Conservation (phyloP, 64 coral and sea anemone species). For the Catalaphyllia jardinei region DNA sequence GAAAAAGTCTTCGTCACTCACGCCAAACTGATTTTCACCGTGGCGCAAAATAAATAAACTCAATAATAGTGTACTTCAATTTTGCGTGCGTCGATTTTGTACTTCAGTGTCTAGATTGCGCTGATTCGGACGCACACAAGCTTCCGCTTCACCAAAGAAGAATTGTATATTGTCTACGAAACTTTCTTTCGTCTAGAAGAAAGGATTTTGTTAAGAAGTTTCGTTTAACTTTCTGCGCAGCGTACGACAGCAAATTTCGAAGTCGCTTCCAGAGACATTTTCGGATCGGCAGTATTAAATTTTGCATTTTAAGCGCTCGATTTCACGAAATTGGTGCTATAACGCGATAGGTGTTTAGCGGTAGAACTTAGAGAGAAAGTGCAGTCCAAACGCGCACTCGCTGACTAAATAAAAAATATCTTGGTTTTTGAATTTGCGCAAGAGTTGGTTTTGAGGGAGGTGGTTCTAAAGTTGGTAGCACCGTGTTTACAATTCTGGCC, state of each 20-base stretch:
- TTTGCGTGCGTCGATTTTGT: slow-evolving; percentile 22
- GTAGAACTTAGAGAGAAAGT: not conserved
- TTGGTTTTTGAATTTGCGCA: slow-evolving; percentile 2
- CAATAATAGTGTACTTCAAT: not conserved
- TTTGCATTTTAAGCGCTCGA: not conserved
- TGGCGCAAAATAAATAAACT: slow-evolving; percentile 16
- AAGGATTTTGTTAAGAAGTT: not conserved
- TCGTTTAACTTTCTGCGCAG: not conserved
- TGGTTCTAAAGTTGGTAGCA: not conserved
- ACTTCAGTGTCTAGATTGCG: not conserved
- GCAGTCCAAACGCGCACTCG: not conserved
- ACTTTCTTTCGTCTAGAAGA: not conserved
- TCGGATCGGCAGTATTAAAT: not conserved
- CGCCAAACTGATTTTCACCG: not conserved
- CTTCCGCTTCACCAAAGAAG: not conserved
- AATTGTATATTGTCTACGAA: not conserved
- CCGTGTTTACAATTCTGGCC: not conserved
- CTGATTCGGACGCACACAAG: not conserved
- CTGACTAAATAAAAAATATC: not conserved
- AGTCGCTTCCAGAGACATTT: not conserved
- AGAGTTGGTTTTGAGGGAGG: not conserved
- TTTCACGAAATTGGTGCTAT: not conserved
- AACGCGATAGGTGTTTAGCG: not conserved
- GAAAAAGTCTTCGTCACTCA: not conserved
- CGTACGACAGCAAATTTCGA: not conserved